Evolutionary conservation across 2,113 vertebrate species (phyloP).

Genomic region (Sylvia atricapilla): DNA sequence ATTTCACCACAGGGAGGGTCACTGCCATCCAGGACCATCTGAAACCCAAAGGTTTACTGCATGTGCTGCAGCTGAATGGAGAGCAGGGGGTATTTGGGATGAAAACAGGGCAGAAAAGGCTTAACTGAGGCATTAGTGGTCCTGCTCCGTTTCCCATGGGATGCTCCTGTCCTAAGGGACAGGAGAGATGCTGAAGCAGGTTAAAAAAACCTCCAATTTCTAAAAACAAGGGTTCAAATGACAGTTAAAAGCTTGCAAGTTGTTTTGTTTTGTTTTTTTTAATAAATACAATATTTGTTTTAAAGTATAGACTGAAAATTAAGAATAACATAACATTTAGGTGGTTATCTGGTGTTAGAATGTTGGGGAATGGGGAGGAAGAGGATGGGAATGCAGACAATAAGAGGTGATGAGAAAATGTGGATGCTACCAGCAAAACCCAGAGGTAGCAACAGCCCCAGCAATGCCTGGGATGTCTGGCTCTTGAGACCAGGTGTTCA

Average conservation of each 20-base stretch:
- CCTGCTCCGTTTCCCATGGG: not conserved
- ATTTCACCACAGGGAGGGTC: not conserved
- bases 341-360: not conserved
- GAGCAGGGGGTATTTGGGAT: not conserved
- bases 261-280: not conserved
- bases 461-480: not conserved
- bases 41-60: not conserved
- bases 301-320: not conserved
- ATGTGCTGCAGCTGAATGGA: not conserved
- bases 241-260: not conserved
- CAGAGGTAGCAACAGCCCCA: not conserved
- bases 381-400: accelerated
- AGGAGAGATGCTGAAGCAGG: not conserved
- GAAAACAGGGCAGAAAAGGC: not conserved
- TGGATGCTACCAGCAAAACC: not conserved
- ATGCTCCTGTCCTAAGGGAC: not conserved
- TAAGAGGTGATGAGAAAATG: not conserved
- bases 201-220: not conserved
- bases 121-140: not conserved
- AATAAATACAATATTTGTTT: not conserved
- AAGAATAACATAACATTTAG: not conserved
- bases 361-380: not conserved
- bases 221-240: not conserved
- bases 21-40: not conserved
- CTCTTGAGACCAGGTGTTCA: not conserved